These are phyloP conservation scores for Julus scanicus DNA, from an alignment of 2,888 invertebrate genomes.

Conservation along the genomic window DNA sequence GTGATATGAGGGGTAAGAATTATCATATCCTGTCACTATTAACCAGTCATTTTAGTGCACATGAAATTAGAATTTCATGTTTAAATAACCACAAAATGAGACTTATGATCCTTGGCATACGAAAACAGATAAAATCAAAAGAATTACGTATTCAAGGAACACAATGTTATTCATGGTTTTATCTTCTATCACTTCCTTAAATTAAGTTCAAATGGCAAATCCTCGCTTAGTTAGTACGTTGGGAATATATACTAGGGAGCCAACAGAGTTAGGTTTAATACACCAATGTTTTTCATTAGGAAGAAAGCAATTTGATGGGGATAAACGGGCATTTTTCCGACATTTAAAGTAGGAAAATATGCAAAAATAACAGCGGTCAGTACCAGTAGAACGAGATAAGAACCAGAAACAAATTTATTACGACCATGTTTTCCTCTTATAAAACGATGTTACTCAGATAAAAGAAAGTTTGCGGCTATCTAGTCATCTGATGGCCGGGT, in stretches of 20 bases:
- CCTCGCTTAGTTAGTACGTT: slow-evolving; percentile 1
- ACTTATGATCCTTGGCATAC: background rate
- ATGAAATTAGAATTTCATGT: background rate
- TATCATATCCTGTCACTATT: no score
- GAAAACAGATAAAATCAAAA: background rate
- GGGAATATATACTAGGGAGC: background rate
- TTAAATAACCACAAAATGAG: background rate
- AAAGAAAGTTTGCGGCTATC: slow-evolving; percentile 6
- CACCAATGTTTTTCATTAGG: slow-evolving; percentile 5
- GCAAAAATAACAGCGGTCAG: slow-evolving; percentile 36
- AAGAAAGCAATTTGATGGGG: slow-evolving; percentile 23
- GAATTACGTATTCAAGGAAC: slow-evolving; percentile 20
- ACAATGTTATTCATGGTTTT: slow-evolving; percentile 1
- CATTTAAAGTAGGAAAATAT: slow-evolving; percentile 37
- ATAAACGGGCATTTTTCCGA: background rate
- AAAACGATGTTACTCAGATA: background rate
- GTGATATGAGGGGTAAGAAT: no score
- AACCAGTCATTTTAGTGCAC: no score
- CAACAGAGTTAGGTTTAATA: slow-evolving; percentile 4
- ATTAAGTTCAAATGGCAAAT: slow-evolving; percentile 36
- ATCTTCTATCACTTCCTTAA: slow-evolving; percentile 34
- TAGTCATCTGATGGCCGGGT: slow-evolving; percentile 13
- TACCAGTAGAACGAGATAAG: slow-evolving; percentile 34
- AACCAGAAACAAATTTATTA: slow-evolving; percentile 43
- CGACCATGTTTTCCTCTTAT: background rate